phyloP scores from a whole-genome alignment of 2,797 vertebrate species.

The Myioborus miniatus region DNA sequence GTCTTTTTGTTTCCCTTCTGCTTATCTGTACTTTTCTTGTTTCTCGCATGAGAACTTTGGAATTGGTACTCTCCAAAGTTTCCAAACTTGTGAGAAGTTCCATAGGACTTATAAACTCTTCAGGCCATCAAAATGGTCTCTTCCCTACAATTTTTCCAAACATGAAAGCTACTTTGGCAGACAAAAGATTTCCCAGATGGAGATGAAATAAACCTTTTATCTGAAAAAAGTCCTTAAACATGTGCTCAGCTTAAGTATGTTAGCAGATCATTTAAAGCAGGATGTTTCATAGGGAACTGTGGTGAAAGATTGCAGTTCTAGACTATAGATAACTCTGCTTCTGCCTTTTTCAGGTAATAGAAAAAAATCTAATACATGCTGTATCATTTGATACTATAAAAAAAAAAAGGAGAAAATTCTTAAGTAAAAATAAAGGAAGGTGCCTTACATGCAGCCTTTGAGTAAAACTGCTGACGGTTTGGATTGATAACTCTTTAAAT shows the following conservation, averaged over 20 bases:
- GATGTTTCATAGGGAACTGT: background rate
- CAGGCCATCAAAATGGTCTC: background rate
- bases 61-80: background rate
- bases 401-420: background rate
- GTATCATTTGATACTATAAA: background rate
- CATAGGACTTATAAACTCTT: background rate
- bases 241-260: background rate
- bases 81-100: background rate
- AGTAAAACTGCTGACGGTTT: slow-evolving; percentile 15
- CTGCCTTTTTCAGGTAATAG: background rate
- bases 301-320: background rate
- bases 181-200: background rate
- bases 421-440: background rate
- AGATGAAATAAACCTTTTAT: background rate
- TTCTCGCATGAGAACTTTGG: background rate
- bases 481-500: slow-evolving; percentile 57
- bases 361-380: background rate
- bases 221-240: background rate
- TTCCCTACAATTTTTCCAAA: background rate
- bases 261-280: background rate
- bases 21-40: background rate
- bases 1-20: background rate
- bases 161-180: background rate
- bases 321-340: background rate
- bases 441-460: background rate